Evolutionary conservation across 2,888 invertebrate genomes (phyloP).

Genomic region (Ernsta delagoae): DNA sequence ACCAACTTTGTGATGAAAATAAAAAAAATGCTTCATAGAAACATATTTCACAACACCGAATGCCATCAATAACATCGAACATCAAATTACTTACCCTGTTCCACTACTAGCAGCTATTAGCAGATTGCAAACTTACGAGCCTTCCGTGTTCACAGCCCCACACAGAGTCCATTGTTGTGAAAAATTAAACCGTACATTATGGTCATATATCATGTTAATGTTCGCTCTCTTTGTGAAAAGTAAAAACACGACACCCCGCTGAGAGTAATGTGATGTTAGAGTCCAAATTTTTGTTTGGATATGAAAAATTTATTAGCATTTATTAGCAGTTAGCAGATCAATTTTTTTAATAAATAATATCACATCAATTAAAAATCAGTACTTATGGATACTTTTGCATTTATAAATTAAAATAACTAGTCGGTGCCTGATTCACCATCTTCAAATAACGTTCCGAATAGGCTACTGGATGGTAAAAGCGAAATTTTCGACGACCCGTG

Average conservation of each 20-base stretch:
- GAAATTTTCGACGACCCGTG: no score
- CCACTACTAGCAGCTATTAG: constrained; percentile 36
- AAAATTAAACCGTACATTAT: constrained; percentile 30
- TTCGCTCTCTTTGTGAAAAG: constrained; percentile 30
- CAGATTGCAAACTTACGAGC: constrained; percentile 38
- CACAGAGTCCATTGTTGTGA: constrained; percentile 33
- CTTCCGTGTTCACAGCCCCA: constrained; percentile 14
- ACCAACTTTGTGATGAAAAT: neutral
- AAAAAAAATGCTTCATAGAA: neutral
- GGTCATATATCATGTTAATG: constrained; percentile 34
- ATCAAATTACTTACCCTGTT: constrained; percentile 21
- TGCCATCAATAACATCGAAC: constrained; percentile 7
- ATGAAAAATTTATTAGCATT: neutral
- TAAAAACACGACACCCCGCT: constrained; percentile 1
- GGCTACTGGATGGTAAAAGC: no score
- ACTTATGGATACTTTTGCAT: no score
- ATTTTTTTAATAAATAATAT: no score
- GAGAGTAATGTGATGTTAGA: constrained; percentile 8
- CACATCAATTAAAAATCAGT: no score
- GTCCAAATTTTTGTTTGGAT: neutral
- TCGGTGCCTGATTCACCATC: no score
- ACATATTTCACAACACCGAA: neutral
- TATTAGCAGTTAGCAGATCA: no score
- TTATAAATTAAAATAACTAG: no score
- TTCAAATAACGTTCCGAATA: no score